phyloP scores from a whole-genome alignment of 2,113 vertebrate species.

The Macrotis lagotis region DNA sequence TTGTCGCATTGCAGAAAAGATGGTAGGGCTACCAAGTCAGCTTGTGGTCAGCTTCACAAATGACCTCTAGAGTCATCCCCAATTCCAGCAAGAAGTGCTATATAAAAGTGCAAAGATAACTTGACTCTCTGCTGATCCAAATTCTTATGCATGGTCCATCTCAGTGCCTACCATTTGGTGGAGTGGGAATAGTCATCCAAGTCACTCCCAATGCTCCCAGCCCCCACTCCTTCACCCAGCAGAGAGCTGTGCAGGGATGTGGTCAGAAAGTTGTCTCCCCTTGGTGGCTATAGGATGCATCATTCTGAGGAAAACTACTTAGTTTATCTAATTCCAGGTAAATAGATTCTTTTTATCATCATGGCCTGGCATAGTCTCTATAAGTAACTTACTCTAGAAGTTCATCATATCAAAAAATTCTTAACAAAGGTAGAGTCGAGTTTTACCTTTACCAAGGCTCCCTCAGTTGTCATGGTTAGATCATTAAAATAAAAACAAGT shows the following conservation, averaged over 20 bases:
- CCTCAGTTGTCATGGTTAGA: conserved; percentile 67
- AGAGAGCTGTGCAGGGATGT: background rate
- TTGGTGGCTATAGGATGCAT: background rate
- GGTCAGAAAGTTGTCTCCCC: background rate
- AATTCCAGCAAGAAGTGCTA: background rate
- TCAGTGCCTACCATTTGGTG: background rate
- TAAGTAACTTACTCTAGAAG: background rate
- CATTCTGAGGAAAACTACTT: no score
- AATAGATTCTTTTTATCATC: background rate
- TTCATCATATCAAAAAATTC: background rate
- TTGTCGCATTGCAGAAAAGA: background rate
- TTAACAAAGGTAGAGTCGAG: background rate
- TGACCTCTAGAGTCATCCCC: background rate
- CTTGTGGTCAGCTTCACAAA: background rate
- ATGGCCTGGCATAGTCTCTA: background rate
- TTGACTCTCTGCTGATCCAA: background rate
- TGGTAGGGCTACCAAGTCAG: background rate
- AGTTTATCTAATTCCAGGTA: background rate
- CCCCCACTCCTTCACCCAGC: background rate
- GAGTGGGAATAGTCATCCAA: background rate
- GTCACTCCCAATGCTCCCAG: background rate
- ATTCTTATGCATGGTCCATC: background rate
- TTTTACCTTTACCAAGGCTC: conserved; percentile 56
- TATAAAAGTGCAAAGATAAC: background rate
- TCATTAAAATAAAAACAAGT: conserved; percentile 69